These are phyloP conservation scores for Etheostoma nigrum DNA, from an alignment of 2,797 vertebrate genomes.

Conservation along the genomic window DNA sequence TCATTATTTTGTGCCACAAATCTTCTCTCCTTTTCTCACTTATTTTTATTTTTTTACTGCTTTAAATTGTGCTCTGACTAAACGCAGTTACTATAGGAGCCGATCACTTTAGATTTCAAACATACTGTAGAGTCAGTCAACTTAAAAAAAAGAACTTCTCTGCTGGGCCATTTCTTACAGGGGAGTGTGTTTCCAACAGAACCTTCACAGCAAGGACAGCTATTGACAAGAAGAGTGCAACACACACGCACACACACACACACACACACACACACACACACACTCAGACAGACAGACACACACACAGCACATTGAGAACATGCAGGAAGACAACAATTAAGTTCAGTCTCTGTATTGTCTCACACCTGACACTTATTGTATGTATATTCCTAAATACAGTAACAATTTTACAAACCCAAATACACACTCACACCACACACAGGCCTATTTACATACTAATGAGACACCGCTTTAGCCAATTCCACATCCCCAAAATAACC, in stretches of 20 bases:
- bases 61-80: too few relatives aligned
- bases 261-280: slow-evolving; percentile 20
- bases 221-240: slow-evolving; percentile 17
- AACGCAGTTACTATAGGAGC: neutral
- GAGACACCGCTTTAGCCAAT: slow-evolving; percentile 3
- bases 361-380: slow-evolving; percentile 35
- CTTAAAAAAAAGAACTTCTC: slow-evolving; percentile 9
- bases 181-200: slow-evolving; percentile 36
- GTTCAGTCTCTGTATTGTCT: slow-evolving; percentile 20
- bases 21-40: too few relatives aligned
- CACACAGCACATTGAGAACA: slow-evolving; percentile 1
- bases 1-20: too few relatives aligned
- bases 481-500: neutral
- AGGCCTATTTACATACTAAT: slow-evolving; percentile 9
- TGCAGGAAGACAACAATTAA: slow-evolving; percentile 30
- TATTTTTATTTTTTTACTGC: too few relatives aligned
- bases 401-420: neutral
- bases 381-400: slow-evolving; percentile 14
- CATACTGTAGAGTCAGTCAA: neutral
- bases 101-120: slow-evolving; percentile 16
- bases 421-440: slow-evolving; percentile 10
- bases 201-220: slow-evolving; percentile 25
- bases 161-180: slow-evolving; percentile 6
- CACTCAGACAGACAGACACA: neutral
- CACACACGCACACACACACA: slow-evolving; percentile 30